phyloP scores from a whole-genome alignment of 2,888 invertebrate genomes.

The Catocala nupta region DNA sequence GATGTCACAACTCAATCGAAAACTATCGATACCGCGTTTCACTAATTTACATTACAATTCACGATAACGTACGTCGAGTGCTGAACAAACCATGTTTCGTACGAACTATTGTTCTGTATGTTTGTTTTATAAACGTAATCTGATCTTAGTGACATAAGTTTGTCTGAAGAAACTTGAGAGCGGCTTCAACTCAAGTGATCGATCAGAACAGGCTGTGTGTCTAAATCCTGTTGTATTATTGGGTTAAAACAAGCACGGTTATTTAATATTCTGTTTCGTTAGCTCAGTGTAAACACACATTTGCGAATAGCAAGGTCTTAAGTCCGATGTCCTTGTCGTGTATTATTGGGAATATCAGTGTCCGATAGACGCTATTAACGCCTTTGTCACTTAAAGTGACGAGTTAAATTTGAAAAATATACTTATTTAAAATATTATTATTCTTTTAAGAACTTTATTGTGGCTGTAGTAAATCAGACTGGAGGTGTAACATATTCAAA shows the following conservation, averaged over 20 bases:
- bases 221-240: slow-evolving; percentile 1
- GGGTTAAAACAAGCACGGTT: background rate
- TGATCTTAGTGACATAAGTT: slow-evolving; percentile 9
- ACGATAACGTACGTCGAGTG: slow-evolving; percentile 41
- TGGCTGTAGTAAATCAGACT: too few relatives aligned
- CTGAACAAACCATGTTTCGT: slow-evolving; percentile 42
- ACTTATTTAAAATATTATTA: too few relatives aligned
- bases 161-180: slow-evolving; percentile 9
- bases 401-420: too few relatives aligned
- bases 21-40: slow-evolving; percentile 48
- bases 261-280: too few relatives aligned
- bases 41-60: slow-evolving; percentile 54
- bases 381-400: too few relatives aligned
- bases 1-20: slow-evolving; percentile 54
- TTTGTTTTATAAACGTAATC: slow-evolving; percentile 19
- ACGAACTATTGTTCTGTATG: slow-evolving; percentile 30
- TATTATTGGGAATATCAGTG: too few relatives aligned
- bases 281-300: too few relatives aligned
- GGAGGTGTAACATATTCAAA: too few relatives aligned
- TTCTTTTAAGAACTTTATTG: too few relatives aligned
- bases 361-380: too few relatives aligned
- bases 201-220: background rate
- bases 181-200: slow-evolving; percentile 1
- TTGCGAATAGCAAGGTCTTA: too few relatives aligned
- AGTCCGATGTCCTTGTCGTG: too few relatives aligned